Evolutionary conservation across 2,888 invertebrate genomes (phyloP), one percentile per base, ranked within the genome.

Genomic region (Amphimallon solstitiale): DNA sequence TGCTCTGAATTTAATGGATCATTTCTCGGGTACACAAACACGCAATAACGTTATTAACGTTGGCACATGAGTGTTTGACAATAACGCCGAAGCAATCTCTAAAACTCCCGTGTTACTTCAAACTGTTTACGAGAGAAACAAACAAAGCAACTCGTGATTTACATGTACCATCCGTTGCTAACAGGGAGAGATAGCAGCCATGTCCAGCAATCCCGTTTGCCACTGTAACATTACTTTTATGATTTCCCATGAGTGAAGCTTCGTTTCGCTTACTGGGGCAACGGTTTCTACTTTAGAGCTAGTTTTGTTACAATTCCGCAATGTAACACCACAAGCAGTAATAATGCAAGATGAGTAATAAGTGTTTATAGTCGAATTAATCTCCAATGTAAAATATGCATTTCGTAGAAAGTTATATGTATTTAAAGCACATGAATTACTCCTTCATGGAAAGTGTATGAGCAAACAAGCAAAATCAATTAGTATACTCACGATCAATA

Each of bases 161-260:
- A 17, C 19, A 45, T 19, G 19, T 10, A 19, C 9, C n/a, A 17
- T 10, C 5, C 10, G 45, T 45, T 19, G 45, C 6, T 29, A 29
- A 29, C 29, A 29, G 29, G 46, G 6, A 10, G 15, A n/a, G 19
- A 17, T 43, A n/a, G 21, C 37, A 19, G 34, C 9, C 17, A 61
- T 21, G 45, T 61, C 40, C 49, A 35, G 40, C 19, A 62, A 49
- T 40, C 29, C 34, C 38, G 62, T 51, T 62, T 46, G 40, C 62
- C 9, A 40, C 38, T 49, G 49, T 51, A 51, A 62, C 64, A 70
- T 68, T 68, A 70, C 68, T 70, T 68, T 66, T 70, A 63, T 70
- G 68, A 70, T 70, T 70, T 70, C 70, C 70, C 70, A 46, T 34
- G 70, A 68, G 70, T 67, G 68, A 63, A 56, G 38, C 49, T 49